Evolutionary conservation across 2,797 vertebrate species (phyloP).

Genomic region (Rachycentron canadum): DNA sequence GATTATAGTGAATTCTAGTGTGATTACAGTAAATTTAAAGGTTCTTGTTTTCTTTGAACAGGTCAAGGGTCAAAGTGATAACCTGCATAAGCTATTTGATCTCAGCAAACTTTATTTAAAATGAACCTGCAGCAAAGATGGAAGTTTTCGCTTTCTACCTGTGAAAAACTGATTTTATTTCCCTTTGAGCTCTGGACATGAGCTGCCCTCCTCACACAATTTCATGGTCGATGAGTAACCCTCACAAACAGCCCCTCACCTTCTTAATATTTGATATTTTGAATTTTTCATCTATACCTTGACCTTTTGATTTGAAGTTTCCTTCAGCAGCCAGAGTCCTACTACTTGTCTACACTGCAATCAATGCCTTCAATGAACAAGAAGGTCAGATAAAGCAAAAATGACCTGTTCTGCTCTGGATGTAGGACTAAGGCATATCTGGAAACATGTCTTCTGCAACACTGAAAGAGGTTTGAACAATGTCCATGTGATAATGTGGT

Average conservation of each 20-base stretch:
- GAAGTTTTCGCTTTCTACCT: constrained; percentile 23
- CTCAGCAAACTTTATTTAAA: constrained; percentile 13
- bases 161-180: constrained; percentile 45
- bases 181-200: constrained; percentile 13
- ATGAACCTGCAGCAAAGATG: constrained; percentile 11
- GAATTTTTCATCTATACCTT: constrained; percentile 39
- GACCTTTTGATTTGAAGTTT: constrained; percentile 51
- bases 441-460: background rate
- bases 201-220: constrained; percentile 40
- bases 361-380: background rate
- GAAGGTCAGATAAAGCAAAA: background rate
- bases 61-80: background rate
- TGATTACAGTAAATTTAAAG: too few relatives aligned
- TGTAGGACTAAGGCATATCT: too few relatives aligned
- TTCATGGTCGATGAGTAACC: constrained; percentile 60
- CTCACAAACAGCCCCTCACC: constrained; percentile 44
- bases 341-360: constrained; percentile 1
- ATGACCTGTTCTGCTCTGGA: background rate
- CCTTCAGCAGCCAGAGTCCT: background rate
- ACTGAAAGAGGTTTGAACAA: background rate
- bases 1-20: background rate
- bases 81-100: background rate
- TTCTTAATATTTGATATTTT: constrained; percentile 67
- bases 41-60: too few relatives aligned
- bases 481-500: too few relatives aligned